These are phyloP conservation scores for Rhagoletis pomonella DNA, from an alignment of 1,140 invertebrate species.

Conservation along the genomic window DNA sequence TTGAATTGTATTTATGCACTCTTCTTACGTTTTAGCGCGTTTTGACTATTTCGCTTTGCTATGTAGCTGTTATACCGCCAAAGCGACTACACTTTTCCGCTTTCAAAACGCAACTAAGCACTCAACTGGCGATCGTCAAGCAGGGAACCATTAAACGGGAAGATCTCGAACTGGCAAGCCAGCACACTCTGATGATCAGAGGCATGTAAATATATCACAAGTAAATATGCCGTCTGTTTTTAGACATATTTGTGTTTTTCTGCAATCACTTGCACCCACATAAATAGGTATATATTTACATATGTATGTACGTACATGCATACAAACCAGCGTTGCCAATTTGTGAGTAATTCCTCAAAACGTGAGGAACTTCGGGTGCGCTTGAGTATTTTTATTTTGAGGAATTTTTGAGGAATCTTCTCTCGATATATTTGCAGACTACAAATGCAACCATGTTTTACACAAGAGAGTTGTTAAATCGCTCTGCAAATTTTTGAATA, in stretches of 20 bases:
- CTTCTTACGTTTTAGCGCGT: background rate
- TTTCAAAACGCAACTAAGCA: slow-evolving; percentile 26
- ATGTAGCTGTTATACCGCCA: background rate
- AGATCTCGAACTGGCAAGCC: background rate
- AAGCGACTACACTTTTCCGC: background rate
- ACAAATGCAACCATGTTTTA: no score
- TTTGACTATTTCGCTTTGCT: background rate
- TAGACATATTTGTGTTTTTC: background rate
- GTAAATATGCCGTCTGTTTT: slow-evolving; percentile 16
- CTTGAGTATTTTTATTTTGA: no score
- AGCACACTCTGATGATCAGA: background rate
- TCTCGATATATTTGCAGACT: no score
- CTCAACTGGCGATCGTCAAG: background rate
- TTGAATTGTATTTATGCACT: background rate
- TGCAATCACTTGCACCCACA: background rate
- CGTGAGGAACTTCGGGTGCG: no score
- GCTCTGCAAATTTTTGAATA: no score
- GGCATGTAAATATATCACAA: background rate
- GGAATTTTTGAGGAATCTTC: no score
- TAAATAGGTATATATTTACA: no score
- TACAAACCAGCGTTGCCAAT: no score
- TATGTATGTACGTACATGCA: no score
- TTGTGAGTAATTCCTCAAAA: no score
- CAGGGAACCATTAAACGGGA: slow-evolving; percentile 3
- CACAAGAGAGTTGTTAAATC: no score